Conservation (phyloP, 2,888 invertebrate genomes). For the Tenthredo livida region DNA sequence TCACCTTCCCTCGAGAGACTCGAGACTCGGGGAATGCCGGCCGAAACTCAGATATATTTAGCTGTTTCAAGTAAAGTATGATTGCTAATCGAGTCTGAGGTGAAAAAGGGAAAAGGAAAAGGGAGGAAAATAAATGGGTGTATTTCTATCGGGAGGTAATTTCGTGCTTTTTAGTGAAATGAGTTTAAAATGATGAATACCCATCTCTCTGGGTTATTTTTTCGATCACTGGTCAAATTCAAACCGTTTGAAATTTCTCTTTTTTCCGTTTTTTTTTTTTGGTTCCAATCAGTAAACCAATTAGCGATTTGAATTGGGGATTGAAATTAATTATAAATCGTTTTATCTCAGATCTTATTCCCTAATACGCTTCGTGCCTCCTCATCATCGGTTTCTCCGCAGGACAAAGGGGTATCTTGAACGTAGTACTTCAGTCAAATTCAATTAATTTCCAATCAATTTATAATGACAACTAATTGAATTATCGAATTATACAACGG, state of each 20-base stretch:
- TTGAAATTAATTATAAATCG: slow-evolving; percentile 7
- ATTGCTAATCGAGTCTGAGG: slow-evolving; percentile 25
- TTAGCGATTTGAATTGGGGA: not conserved
- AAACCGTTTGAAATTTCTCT: not conserved
- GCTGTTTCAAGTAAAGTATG: not conserved
- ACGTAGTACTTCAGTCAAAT: not conserved
- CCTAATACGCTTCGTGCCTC: not conserved
- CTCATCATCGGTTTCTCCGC: not conserved
- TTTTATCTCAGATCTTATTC: not conserved
- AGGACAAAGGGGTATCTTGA: not conserved
- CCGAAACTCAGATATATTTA: not conserved
- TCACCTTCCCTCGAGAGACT: not conserved
- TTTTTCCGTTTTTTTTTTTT: not conserved
- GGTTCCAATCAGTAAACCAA: not conserved
- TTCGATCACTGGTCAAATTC: not conserved
- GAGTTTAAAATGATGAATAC: not conserved
- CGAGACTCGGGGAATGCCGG: not conserved
- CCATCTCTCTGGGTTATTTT: not conserved
- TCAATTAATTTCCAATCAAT: slow-evolving; percentile 10
- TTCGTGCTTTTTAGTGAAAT: not conserved
- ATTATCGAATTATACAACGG: not conserved
- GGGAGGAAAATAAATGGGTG: not conserved
- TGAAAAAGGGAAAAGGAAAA: not conserved
- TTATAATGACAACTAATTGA: not conserved
- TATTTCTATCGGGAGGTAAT: not conserved